Base-by-base conservation (phyloP, 2,888 invertebrate species). In the Acrobasis repandana region DNA sequence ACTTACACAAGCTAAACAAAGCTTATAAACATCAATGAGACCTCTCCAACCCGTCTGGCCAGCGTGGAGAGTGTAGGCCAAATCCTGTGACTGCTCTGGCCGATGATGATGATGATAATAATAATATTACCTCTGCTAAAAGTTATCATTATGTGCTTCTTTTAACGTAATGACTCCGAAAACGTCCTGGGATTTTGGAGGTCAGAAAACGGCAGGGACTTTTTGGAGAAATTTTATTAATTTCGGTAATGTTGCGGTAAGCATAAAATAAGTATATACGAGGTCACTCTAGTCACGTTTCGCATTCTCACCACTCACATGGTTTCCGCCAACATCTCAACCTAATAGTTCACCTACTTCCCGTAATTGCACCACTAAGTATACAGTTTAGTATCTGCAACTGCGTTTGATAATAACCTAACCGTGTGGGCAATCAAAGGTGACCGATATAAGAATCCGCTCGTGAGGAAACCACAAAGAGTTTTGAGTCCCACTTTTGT, bases 381-480 rank as follows among this genome's bases (percentile, higher is more conserved):
- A 46, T 61, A 51, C 58, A 48, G 46, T 48, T 58, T 34, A 58
- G 38, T 33, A 56, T 56, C 58, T 59, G 48, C 43, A 56, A 36
- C 51, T 48, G 48, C 48, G 34, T 48, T 58, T n/a, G 33, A 48
- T 58, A 67, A 68, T 59, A 62, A 65, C 58, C 63, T 67, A 65
- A 71, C 70, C 67, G 67, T 67, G 65, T 47, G 52, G 15, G 61
- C 66, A 67, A 70, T 67, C 71, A 65, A 65, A 62, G 51, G 52
- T 68, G 71, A 66, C 71, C 70, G 70, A 73, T 75, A 71, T 76
- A 70, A 67, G 65, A 70, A 70, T 74, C 65, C 65, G 60, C 61
- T 68, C 65, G 71, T 67, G 69, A 69, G 68, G 68, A 73, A 77
- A 83, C 79, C 80, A 73, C 79, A 77, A 69, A 72, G 71, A 75